Evolutionary conservation across 2,113 vertebrate genomes (phyloP).

Genomic region (Typhlomys cinereus): DNA sequence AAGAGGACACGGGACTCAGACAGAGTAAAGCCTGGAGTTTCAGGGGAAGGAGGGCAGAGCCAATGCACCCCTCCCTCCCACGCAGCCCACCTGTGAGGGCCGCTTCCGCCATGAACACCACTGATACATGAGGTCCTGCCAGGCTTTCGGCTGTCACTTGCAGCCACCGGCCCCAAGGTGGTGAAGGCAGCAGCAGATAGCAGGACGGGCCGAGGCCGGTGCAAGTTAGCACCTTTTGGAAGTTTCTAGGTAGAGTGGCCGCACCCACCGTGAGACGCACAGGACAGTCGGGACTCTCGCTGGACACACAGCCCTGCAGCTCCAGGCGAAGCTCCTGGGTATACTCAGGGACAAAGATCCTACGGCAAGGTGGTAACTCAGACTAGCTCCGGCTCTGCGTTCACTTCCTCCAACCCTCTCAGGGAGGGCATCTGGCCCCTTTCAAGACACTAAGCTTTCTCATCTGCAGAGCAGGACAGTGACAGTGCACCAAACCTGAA

Average conservation of each 20-base stretch:
- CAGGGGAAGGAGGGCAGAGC: not conserved
- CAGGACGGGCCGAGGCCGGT: conserved; percentile 77
- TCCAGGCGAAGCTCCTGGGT: conserved; percentile 86
- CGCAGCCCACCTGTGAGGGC: conserved; percentile 88
- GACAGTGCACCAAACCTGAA: not conserved
- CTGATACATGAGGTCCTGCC: conserved; percentile 67
- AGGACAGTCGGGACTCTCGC: conserved; percentile 74
- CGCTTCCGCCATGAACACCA: conserved; percentile 85
- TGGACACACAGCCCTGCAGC: conserved; percentile 85
- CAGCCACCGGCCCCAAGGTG: conserved; percentile 95
- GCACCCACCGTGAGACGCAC: conserved; percentile 89
- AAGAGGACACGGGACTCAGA: not conserved
- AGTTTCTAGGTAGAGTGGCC: conserved; percentile 82
- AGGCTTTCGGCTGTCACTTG: conserved; percentile 88
- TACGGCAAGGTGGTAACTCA: conserved; percentile 57
- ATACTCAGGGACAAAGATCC: conserved; percentile 93
- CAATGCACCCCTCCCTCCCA: not conserved
- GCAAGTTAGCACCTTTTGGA: conserved; percentile 88
- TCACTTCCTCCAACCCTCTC: not conserved
- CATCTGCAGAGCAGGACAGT: not conserved
- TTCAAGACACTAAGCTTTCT: not conserved
- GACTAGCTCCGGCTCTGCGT: not conserved
- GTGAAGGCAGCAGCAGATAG: conserved; percentile 83
- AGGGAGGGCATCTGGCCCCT: no score
- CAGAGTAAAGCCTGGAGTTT: not conserved